Percentiles rank a stretch among this genome's conserved stretches.
These are phyloP conservation scores for Cottus gobio DNA, from an alignment of 2,113 vertebrate genomes.

Conservation along the genomic window DNA sequence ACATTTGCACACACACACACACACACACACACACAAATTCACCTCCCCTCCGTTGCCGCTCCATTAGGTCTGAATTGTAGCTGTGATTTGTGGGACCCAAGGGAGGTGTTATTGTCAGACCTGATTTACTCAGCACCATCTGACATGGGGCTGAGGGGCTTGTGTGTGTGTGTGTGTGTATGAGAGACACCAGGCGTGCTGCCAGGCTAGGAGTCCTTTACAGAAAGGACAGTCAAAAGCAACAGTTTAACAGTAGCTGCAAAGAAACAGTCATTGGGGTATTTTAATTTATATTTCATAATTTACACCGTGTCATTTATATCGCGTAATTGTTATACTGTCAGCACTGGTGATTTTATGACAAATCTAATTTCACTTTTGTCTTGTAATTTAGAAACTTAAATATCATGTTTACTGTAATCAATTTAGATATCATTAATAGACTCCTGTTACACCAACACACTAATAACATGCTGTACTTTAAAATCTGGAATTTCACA, in stretches of 20 bases:
- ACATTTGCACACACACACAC: constrained; percentile 43
- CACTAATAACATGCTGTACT: background rate
- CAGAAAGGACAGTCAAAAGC: constrained; percentile 69
- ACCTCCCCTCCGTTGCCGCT: constrained; percentile 78
- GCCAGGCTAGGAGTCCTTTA: constrained; percentile 69
- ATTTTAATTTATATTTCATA: constrained; percentile 9
- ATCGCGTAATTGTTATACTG: background rate
- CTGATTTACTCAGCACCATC: constrained; percentile 90
- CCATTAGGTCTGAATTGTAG: constrained; percentile 93
- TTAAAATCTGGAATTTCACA: no score
- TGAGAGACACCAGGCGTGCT: constrained; percentile 58
- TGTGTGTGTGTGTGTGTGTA: constrained; percentile 21
- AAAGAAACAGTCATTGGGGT: constrained; percentile 14
- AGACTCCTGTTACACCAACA: background rate
- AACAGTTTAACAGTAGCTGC: constrained; percentile 67
- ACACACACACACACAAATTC: constrained; percentile 41
- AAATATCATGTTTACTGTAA: background rate
- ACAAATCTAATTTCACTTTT: background rate
- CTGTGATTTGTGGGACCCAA: constrained; percentile 90
- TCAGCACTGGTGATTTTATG: background rate
- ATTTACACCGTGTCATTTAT: constrained; percentile 21
- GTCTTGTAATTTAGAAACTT: background rate
- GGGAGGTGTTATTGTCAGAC: constrained; percentile 92
- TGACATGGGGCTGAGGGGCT: constrained; percentile 75
- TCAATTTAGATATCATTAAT: background rate